These are phyloP conservation scores for Aulostomus chinensis DNA, from an alignment of 2,797 vertebrate genomes.

Conservation along the genomic window DNA sequence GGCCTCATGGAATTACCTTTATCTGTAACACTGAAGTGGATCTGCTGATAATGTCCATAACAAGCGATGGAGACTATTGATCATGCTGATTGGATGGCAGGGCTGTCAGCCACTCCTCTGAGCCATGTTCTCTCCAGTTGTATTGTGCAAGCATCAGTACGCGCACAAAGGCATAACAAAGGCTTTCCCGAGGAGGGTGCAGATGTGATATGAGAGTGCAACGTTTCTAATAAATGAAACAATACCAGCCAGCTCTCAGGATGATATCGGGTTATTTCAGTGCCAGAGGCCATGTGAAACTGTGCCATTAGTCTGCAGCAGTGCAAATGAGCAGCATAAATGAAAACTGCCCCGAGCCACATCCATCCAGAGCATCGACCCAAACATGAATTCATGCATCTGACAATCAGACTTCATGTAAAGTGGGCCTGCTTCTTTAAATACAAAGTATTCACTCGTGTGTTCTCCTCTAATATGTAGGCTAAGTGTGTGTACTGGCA, in stretches of 20 bases:
- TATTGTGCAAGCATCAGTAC: constrained; percentile 2
- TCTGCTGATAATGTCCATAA: no score
- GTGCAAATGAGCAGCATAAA: constrained; percentile 57
- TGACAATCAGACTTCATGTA: constrained; percentile 2
- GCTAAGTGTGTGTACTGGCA: constrained; percentile 31
- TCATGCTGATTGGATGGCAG: constrained; percentile 51
- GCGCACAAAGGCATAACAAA: no score
- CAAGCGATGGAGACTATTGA: no score
- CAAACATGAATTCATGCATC: constrained; percentile 43
- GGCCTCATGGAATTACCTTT: no score
- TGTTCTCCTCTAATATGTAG: constrained; percentile 42
- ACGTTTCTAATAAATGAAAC: constrained; percentile 65
- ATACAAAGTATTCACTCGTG: no score
- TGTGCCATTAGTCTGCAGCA: constrained; percentile 43
- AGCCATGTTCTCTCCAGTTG: constrained; percentile 22
- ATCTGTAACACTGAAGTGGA: no score
- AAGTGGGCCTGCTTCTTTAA: no score
- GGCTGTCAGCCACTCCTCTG: constrained; percentile 27
- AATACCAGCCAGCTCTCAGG: constrained; percentile 57
- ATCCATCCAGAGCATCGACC: constrained; percentile 53
- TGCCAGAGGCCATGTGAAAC: constrained; percentile 60
- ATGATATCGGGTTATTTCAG: constrained; percentile 64
- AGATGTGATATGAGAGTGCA: constrained; percentile 55
- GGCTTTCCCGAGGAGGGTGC: constrained; percentile 26
- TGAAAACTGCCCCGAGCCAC: constrained; percentile 41